Base-by-base conservation (phyloP, 2,888 invertebrate species). In the Noctua janthina region DNA sequence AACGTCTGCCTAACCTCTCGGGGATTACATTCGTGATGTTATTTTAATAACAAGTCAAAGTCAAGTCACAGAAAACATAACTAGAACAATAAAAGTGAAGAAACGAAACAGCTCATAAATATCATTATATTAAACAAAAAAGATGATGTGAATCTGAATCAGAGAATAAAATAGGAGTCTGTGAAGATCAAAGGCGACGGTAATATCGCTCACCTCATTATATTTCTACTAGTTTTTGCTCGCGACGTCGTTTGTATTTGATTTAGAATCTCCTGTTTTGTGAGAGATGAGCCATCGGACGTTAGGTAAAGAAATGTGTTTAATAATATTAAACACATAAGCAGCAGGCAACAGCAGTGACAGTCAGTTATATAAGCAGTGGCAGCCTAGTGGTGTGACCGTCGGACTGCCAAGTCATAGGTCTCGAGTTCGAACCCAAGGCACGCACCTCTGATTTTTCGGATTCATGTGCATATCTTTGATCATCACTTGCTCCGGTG, bases 211-310 rank as follows among this genome's bases (percentile, higher is more conserved):
- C 81, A 54, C 39, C 62, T 74, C 51, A 78, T 76, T 85, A 79
- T 84, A 81, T 87, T 77, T 64, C 64, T 64, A 78, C 70, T 71
- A 79, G 79, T 75, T 78, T 77, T 85, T 78, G 66, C 71, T 46
- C 66, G 17, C 66, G 11, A 76, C 56, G 66, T 59, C 68, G 35
- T 80, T 67, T 71, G 46, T 51, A 56, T 74, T 74, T 78, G 39
- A 77, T 81, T 87, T 84, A 87, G 81, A 66, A 66, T 72, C 72
- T 68, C 11, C 8, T 62, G 29, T 70, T 72, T 78, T 6, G 2
- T 70, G 64, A 46, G 35, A 59, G 20, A 76, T 75, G 78, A 77
- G 64, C 20, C 15, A 83, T 75, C 5, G 67, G 23, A 68, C 43
- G 64, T 72, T 59, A 49, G 13, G n/a, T 76, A 68, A 20, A 73